Conservation (phyloP, 2,797 vertebrate genomes). For the Melanotaenia maccullochi region DNA sequence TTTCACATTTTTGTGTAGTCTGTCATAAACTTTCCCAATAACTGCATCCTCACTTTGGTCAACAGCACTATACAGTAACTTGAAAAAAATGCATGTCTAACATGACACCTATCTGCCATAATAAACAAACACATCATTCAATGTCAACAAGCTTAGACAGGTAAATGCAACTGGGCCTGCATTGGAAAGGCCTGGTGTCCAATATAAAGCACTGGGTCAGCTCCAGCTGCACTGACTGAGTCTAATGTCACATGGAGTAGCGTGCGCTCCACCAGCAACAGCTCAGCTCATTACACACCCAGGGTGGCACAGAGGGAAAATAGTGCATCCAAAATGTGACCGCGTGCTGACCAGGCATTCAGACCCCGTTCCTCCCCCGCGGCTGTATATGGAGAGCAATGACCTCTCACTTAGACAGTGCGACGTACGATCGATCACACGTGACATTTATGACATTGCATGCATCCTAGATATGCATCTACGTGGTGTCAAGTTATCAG, state of each 20-base stretch:
- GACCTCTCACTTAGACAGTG: slow-evolving; percentile 69
- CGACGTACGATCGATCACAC: slow-evolving; percentile 67
- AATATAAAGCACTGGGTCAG: slow-evolving; percentile 38
- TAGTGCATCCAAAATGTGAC: slow-evolving; percentile 71
- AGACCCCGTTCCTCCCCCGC: slow-evolving; percentile 45
- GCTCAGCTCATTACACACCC: slow-evolving; percentile 77
- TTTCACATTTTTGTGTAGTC: slow-evolving; percentile 50
- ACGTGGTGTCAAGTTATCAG: slow-evolving; percentile 67
- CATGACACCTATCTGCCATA: slow-evolving; percentile 72
- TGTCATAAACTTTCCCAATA: slow-evolving; percentile 27
- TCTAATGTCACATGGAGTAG: slow-evolving; percentile 72
- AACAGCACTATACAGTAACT: slow-evolving; percentile 30
- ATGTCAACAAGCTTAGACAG: slow-evolving; percentile 64
- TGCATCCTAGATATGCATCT: slow-evolving; percentile 67
- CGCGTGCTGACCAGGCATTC: slow-evolving; percentile 79
- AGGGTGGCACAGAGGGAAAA: slow-evolving; percentile 43
- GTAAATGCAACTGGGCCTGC: slow-evolving; percentile 32
- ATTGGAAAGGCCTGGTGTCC: slow-evolving; percentile 43
- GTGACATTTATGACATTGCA: slow-evolving; percentile 75
- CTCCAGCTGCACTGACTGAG: slow-evolving; percentile 59
- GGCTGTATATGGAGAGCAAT: slow-evolving; percentile 69
- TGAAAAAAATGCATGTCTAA: slow-evolving; percentile 57
- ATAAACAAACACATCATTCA: slow-evolving; percentile 80
- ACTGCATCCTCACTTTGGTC: slow-evolving; percentile 45
- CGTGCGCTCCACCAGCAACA: slow-evolving; percentile 65